Evolutionary conservation across 2,797 vertebrate species (phyloP).

Genomic region (Hafferia zeledoni): DNA sequence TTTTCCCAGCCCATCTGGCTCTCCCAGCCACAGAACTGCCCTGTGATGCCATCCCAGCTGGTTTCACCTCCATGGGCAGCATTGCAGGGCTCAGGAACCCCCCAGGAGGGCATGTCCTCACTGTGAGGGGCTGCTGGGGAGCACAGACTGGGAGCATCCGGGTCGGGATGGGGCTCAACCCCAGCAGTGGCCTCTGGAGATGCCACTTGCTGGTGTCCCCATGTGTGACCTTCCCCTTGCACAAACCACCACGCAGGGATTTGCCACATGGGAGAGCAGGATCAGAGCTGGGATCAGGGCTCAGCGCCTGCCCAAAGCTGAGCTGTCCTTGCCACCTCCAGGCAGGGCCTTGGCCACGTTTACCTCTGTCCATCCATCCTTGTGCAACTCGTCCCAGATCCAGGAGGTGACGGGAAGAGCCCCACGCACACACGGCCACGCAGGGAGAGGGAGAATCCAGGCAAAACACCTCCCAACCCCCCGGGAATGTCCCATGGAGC

Average conservation of each 20-base stretch:
- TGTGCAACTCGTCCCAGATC: not conserved
- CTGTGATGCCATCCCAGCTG: not conserved
- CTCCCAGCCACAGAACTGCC: not conserved
- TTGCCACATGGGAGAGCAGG: not conserved
- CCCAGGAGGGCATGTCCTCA: fast-evolving
- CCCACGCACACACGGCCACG: fast-evolving
- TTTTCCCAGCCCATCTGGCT: not conserved
- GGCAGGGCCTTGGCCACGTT: not conserved
- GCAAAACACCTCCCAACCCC: not conserved
- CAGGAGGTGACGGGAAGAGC: not conserved
- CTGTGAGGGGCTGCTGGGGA: fast-evolving
- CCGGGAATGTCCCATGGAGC: not conserved
- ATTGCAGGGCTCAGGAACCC: not conserved
- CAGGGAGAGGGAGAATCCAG: not conserved
- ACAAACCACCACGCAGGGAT: not conserved
- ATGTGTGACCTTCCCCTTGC: not conserved
- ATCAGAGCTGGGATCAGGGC: not conserved
- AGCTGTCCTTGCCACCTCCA: not conserved
- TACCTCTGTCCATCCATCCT: not conserved
- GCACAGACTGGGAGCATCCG: fast-evolving
- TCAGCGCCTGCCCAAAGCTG: not conserved
- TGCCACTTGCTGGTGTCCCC: fast-evolving
- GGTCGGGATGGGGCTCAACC: not conserved
- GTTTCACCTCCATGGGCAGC: not conserved
- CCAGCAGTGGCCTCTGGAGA: not conserved